phyloP scores from a whole-genome alignment of 2,888 invertebrate species.

The Tetragnatha montana region DNA sequence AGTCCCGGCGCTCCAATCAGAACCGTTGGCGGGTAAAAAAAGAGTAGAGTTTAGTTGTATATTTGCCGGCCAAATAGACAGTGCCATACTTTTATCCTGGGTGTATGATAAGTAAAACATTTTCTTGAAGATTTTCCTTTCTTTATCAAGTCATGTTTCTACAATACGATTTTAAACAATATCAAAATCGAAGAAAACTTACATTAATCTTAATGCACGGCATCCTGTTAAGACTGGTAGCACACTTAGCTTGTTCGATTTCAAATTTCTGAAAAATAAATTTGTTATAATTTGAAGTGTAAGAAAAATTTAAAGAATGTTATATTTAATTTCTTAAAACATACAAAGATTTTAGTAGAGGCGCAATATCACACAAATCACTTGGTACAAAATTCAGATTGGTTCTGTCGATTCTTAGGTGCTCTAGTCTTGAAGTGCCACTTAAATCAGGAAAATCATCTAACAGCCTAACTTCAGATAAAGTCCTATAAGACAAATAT shows the following conservation, averaged over 20 bases:
- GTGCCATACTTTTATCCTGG: no score
- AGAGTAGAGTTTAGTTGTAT: no score
- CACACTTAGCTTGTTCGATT: conserved; percentile 86
- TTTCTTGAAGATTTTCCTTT: not conserved
- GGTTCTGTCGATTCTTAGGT: conserved; percentile 88
- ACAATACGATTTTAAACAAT: not conserved
- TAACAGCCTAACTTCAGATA: conserved; percentile 89
- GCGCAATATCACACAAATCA: conserved; percentile 85
- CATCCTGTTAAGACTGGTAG: conserved; percentile 88
- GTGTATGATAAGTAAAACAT: no score
- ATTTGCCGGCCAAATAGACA: no score
- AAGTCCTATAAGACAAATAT: conserved; percentile 81
- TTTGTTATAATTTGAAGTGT: not conserved
- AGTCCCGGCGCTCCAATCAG: no score
- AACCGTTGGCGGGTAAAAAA: no score
- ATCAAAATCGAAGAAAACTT: conserved; percentile 73
- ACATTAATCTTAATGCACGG: conserved; percentile 81
- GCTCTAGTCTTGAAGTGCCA: conserved; percentile 86
- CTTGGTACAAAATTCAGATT: conserved; percentile 84
- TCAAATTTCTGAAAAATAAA: conserved; percentile 83
- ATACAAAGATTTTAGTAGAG: conserved; percentile 89
- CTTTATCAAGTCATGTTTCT: no score
- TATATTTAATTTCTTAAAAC: conserved; percentile 76
- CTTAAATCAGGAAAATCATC: conserved; percentile 89
- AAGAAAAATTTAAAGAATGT: not conserved